phyloP scores from a whole-genome alignment of 35 echinoderm and acorn worm genomes.

The Ophioderma brevispina region DNA sequence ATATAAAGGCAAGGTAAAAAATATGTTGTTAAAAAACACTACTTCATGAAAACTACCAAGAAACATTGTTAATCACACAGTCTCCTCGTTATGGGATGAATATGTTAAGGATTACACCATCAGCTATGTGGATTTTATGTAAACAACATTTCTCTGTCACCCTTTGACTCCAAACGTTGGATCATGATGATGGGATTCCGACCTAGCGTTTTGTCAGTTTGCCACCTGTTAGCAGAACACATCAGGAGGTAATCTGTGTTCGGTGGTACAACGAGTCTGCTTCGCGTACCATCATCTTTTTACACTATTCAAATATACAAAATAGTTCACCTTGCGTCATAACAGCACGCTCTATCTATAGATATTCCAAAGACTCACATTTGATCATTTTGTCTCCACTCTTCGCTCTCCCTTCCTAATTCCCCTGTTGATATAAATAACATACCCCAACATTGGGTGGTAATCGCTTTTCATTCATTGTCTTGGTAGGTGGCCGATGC shows the following conservation, averaged over 20 bases:
- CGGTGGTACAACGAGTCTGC: not conserved
- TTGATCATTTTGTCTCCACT: not conserved
- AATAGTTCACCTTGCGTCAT: too few species aligned
- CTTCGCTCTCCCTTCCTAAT: not conserved
- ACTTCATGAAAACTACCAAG: conserved; percentile 3
- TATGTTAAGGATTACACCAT: not conserved
- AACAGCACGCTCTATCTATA: too few species aligned
- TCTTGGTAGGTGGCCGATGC: not conserved
- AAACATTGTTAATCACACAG: not conserved
- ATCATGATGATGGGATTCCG: not conserved
- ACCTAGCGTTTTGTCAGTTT: conserved; percentile 19
- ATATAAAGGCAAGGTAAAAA: conserved; percentile 24
- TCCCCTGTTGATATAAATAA: not conserved
- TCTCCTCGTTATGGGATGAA: conserved; percentile 7
- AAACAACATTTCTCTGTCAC: conserved; percentile 17
- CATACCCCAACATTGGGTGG: not conserved
- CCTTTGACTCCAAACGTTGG: not conserved
- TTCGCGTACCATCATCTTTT: too few species aligned
- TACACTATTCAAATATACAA: too few species aligned
- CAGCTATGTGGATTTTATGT: not conserved
- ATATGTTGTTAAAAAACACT: conserved; percentile 24
- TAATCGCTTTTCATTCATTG: not conserved
- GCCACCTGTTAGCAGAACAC: not conserved
- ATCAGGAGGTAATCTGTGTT: conserved; percentile 26
- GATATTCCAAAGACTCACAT: not conserved